Evolutionary conservation across 2,888 invertebrate genomes (phyloP).

Genomic region (Drosophila rubida): DNA sequence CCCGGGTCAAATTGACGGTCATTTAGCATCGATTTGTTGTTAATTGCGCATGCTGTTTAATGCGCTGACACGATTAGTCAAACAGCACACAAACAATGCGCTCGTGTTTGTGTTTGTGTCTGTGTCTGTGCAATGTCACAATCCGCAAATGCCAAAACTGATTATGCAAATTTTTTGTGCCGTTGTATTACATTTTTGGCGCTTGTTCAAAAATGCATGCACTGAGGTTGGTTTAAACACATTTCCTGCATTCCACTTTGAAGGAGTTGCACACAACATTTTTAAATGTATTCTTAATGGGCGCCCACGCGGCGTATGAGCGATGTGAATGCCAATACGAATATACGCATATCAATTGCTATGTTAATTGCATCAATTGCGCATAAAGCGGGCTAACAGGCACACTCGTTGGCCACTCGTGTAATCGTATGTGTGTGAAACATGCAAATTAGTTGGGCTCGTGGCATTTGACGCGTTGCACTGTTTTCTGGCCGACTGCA

Average conservation of each 20-base stretch:
- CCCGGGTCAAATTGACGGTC: conserved; percentile 36
- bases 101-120: no score
- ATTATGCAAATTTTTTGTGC: conserved; percentile 65
- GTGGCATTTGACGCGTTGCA: conserved; percentile 32
- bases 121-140: conserved; percentile 21
- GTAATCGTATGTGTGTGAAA: conserved; percentile 19
- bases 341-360: conserved; percentile 32
- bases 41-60: conserved; percentile 62
- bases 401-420: not conserved
- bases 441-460: conserved; percentile 48
- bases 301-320: conserved; percentile 10
- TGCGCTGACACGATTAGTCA: conserved; percentile 57
- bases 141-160: conserved; percentile 41
- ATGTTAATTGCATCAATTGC: conserved; percentile 45
- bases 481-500: conserved; percentile 32
- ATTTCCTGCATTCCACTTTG: conserved; percentile 3
- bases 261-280: not conserved
- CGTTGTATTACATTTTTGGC: conserved; percentile 6
- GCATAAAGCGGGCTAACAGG: conserved; percentile 3
- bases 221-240: conserved; percentile 40
- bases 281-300: conserved; percentile 42
- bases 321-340: not conserved
- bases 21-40: conserved; percentile 64
- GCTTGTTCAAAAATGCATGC: conserved; percentile 13
- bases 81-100: conserved; percentile 15